Evolutionary conservation across 2,113 vertebrate species (phyloP).

Genomic region (Macrotus californicus): DNA sequence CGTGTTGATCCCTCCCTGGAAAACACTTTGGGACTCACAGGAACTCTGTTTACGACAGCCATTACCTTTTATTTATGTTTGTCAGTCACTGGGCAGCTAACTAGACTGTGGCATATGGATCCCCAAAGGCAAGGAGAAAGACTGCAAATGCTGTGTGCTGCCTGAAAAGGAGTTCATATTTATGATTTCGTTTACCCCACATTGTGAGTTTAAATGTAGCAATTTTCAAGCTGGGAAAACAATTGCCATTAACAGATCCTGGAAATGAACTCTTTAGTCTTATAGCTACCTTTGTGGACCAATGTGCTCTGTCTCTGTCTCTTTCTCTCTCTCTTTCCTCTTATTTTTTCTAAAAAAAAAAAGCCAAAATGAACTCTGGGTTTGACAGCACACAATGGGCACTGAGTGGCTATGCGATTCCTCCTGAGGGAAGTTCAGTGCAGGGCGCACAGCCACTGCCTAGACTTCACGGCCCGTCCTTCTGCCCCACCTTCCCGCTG

Average conservation of each 20-base stretch:
- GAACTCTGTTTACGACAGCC: conserved; percentile 36
- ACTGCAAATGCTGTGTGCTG: conserved; percentile 29
- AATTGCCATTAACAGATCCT: conserved; percentile 42
- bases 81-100: conserved; percentile 48
- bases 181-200: conserved; percentile 44
- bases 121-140: conserved; percentile 56
- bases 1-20: conserved; percentile 42
- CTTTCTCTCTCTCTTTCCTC: neutral
- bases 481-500: neutral
- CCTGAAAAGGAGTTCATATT: conserved; percentile 59
- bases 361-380: neutral
- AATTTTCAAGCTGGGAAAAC: conserved; percentile 54
- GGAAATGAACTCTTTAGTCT: neutral
- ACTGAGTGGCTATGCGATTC: neutral
- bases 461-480: neutral
- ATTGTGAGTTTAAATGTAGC: conserved; percentile 47
- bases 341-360: neutral
- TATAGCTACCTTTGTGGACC: neutral
- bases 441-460: neutral
- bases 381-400: neutral
- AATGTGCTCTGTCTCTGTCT: neutral
- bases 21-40: conserved; percentile 49
- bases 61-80: conserved; percentile 67
- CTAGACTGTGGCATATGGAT: conserved; percentile 63
- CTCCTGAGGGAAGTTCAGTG: neutral